Conservation (phyloP, 2,888 invertebrate species). For the Drosophila kokeensis region DNA sequence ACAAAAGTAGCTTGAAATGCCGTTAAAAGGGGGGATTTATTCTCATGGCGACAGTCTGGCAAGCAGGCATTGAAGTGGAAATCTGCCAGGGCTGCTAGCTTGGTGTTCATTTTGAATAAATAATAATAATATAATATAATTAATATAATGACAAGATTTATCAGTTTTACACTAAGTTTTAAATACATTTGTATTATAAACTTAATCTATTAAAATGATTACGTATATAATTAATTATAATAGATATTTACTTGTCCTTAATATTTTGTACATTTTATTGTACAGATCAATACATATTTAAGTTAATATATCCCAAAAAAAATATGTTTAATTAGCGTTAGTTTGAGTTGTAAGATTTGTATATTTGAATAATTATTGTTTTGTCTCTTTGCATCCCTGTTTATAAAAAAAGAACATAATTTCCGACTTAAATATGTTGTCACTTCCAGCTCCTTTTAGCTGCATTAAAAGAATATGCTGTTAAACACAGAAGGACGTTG, state of each 20-base stretch:
- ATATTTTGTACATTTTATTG: too few relatives aligned
- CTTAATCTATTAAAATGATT: background rate
- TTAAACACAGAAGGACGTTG: conserved; percentile 33
- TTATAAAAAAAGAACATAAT: conserved; percentile 10
- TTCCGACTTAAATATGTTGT: conserved; percentile 31
- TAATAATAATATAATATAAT: background rate
- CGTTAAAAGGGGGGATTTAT: background rate
- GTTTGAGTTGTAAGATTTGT: background rate
- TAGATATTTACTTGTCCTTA: background rate
- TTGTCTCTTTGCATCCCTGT: conserved; percentile 24
- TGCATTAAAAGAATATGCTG: conserved; percentile 27
- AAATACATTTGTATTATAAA: background rate
- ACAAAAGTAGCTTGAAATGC: conserved; percentile 24
- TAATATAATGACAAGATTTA: background rate
- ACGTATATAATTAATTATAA: background rate
- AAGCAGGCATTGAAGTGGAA: conserved; percentile 47
- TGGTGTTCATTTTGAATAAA: background rate
- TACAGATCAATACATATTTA: background rate
- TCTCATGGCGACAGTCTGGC: conserved; percentile 35
- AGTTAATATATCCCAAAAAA: background rate
- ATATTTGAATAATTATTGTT: background rate
- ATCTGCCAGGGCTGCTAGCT: conserved; percentile 40
- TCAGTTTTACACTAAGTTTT: background rate
- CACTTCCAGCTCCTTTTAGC: conserved; percentile 44
- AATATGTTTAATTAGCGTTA: background rate